A percentile compares a stretch with the other conserved stretches of the same genome.
Evolutionary conservation across 2,113 vertebrate species (phyloP).

Genomic region (Hippocampus barbouri): DNA sequence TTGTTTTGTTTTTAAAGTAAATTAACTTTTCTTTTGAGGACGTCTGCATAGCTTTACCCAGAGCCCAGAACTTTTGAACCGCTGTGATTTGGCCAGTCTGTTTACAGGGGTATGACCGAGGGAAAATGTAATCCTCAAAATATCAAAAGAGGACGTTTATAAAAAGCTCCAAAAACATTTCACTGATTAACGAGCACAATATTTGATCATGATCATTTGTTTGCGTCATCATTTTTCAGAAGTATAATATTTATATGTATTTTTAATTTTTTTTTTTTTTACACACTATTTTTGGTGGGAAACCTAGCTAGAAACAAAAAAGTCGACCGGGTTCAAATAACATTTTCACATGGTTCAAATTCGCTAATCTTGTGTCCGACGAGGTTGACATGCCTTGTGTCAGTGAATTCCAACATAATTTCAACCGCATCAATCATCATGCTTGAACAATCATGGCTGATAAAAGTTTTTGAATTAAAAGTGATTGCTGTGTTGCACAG

Average conservation of each 20-base stretch:
- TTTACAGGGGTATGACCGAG: background rate
- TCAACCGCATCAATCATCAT: slow-evolving; percentile 13
- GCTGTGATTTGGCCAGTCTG: background rate
- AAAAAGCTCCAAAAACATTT: background rate
- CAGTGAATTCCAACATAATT: background rate
- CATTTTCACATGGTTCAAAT: background rate
- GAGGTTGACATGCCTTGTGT: background rate
- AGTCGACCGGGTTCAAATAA: background rate
- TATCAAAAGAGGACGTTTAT: background rate
- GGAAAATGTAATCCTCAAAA: background rate
- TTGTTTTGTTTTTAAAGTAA: background rate
- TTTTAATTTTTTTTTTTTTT: background rate
- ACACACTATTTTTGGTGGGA: background rate
- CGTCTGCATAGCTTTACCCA: background rate
- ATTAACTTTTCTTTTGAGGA: background rate
- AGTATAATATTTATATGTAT: background rate
- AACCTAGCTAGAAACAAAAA: background rate
- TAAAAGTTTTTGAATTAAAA: background rate
- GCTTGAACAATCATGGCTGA: slow-evolving; percentile 51
- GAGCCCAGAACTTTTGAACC: background rate
- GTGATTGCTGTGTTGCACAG: slow-evolving; percentile 8
- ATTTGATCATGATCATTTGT: background rate
- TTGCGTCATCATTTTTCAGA: background rate
- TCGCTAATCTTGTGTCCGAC: no score
- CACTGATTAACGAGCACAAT: background rate